Evolutionary conservation across 2,888 invertebrate genomes (phyloP).

Genomic region (Lottia scabra): DNA sequence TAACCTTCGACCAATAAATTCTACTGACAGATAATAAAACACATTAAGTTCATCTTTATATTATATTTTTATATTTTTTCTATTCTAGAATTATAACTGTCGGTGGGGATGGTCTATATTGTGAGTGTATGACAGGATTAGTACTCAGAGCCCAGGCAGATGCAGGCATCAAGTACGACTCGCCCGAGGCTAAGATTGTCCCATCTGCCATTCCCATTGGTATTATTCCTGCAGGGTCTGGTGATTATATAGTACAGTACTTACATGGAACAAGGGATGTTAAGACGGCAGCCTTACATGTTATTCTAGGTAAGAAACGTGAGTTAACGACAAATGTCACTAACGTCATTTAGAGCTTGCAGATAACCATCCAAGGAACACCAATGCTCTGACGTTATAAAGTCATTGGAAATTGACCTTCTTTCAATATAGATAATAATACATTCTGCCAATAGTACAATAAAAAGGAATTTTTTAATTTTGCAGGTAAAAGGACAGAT

Average conservation of each 20-base stretch:
- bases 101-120: constrained; percentile 58
- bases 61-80: constrained; percentile 1
- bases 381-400: neutral
- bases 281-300: constrained; percentile 49
- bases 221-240: constrained; percentile 58
- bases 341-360: neutral
- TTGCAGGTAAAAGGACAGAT: constrained; percentile 38
- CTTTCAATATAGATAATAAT: neutral
- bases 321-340: neutral
- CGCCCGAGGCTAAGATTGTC: constrained; percentile 40
- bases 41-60: too few relatives aligned
- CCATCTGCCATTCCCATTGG: constrained; percentile 49
- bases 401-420: too few relatives aligned
- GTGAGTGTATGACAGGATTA: constrained; percentile 54
- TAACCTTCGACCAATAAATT: too few relatives aligned
- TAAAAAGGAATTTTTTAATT: too few relatives aligned
- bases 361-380: neutral
- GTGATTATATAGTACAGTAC: constrained; percentile 51
- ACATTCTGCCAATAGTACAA: too few relatives aligned
- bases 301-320: constrained; percentile 54
- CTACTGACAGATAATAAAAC: too few relatives aligned
- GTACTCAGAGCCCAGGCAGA: constrained; percentile 40
- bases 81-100: constrained; percentile 50
- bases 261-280: constrained; percentile 51
- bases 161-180: constrained; percentile 40